These are phyloP conservation scores for Brachionichthys hirsutus DNA, from an alignment of 2,113 vertebrate genomes.

Conservation along the genomic window DNA sequence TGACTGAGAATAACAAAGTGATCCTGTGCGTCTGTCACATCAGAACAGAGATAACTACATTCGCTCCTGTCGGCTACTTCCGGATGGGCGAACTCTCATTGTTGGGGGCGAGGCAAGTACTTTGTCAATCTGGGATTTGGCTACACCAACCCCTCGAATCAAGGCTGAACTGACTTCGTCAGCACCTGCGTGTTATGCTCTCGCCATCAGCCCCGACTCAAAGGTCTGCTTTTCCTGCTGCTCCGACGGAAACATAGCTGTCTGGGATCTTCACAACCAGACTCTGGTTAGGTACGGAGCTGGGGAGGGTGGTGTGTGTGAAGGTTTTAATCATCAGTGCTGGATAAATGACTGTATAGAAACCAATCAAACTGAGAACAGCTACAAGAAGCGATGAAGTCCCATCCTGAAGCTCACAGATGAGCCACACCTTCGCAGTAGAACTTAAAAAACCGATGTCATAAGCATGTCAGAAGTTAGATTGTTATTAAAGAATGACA, in stretches of 20 bases:
- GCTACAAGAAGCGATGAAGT: too few species aligned
- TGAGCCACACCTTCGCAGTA: too few species aligned
- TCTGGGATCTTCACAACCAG: constrained; percentile 98
- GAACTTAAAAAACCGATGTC: too few species aligned
- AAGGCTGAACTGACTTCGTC: constrained; percentile 95
- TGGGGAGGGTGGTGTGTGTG: neutral
- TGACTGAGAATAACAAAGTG: neutral
- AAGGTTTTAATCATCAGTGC: neutral
- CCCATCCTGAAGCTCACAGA: too few species aligned
- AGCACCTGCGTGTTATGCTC: constrained; percentile 90
- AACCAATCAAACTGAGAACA: too few species aligned
- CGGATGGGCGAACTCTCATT: constrained; percentile 92
- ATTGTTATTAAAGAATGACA: too few species aligned
- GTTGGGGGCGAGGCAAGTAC: constrained; percentile 95
- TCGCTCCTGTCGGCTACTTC: constrained; percentile 96
- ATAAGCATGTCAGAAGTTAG: too few species aligned
- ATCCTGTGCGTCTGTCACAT: constrained; percentile 21
- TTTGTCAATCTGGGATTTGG: constrained; percentile 95
- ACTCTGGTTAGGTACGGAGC: constrained; percentile 88
- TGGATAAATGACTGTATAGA: neutral
- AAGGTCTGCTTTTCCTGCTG: constrained; percentile 99
- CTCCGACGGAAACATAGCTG: constrained; percentile 94
- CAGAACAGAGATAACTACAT: constrained; percentile 99
- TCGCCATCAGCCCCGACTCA: constrained; percentile 96
- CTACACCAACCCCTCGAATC: constrained; percentile 91